phyloP scores from a whole-genome alignment of 2,888 invertebrate species.

The Apomyelois bistriatella region DNA sequence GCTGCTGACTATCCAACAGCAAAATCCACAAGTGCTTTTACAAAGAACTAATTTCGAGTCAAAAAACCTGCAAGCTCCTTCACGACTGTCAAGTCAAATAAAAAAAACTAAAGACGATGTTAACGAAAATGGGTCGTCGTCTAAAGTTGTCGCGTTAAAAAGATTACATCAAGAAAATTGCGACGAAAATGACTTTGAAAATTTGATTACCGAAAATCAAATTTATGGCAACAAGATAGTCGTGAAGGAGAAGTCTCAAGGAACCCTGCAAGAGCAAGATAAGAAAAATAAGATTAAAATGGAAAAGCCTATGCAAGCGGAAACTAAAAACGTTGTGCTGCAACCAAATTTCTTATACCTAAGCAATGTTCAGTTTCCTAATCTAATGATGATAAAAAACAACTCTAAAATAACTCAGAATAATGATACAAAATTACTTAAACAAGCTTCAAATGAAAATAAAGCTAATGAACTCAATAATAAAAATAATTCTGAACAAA shows the following conservation, averaged over 20 bases:
- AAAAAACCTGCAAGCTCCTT: constrained; percentile 76
- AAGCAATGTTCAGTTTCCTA: constrained; percentile 71
- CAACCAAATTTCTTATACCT: constrained; percentile 71
- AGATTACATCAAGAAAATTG: constrained; percentile 70
- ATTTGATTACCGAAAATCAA: constrained; percentile 77
- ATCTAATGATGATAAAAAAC: constrained; percentile 71
- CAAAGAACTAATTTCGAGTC: constrained; percentile 61
- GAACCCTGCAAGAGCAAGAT: constrained; percentile 62
- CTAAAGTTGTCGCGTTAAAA: constrained; percentile 72
- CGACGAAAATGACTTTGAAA: constrained; percentile 77
- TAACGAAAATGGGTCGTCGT: constrained; percentile 47
- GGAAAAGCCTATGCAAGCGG: constrained; percentile 44
- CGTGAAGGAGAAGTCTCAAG: constrained; percentile 76
- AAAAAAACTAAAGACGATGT: constrained; percentile 67
- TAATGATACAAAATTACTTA: constrained; percentile 38
- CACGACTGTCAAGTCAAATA: constrained; percentile 62
- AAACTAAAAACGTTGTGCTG: constrained; percentile 58
- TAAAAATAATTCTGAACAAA: constrained; percentile 30
- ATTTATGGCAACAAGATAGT: constrained; percentile 78
- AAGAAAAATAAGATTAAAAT: constrained; percentile 45
- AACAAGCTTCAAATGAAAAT: constrained; percentile 46
- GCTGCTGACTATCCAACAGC: constrained; percentile 60
- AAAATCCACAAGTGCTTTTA: constrained; percentile 59
- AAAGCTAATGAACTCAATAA: constrained; percentile 30
- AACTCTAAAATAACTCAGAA: constrained; percentile 45